Conservation (phyloP, 2,888 invertebrate species). For the Cheilosia urbana region DNA sequence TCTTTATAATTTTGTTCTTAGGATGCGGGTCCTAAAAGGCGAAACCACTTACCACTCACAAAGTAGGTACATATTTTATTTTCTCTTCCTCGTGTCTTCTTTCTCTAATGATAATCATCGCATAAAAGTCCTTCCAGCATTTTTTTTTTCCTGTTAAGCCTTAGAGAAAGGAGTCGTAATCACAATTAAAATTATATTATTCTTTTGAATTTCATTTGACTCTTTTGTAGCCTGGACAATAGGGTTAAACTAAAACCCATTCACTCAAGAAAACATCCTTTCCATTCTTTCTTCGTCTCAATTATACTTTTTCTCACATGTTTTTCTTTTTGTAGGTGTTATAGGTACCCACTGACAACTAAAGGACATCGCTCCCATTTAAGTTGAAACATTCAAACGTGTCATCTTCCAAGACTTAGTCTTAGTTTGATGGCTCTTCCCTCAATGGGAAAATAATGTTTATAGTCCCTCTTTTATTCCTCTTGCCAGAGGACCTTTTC, state of each 20-base stretch:
- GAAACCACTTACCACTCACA: too few species aligned
- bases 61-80: not conserved
- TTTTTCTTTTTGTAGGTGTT: not conserved
- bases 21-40: too few species aligned
- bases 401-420: conserved; percentile 30
- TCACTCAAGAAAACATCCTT: conserved; percentile 45
- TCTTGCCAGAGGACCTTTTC: conserved; percentile 54
- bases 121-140: conserved; percentile 21
- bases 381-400: conserved; percentile 40
- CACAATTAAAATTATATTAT: conserved; percentile 43
- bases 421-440: conserved; percentile 61
- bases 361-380: conserved; percentile 60
- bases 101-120: conserved; percentile 15
- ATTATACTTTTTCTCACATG: conserved; percentile 19
- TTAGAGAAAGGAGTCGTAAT: not conserved
- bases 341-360: conserved; percentile 24
- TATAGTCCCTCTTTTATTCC: not conserved
- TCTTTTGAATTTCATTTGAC: conserved; percentile 45
- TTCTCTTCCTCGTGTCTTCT: conserved; percentile 7
- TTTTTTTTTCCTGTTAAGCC: not conserved
- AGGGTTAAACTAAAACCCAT: conserved; percentile 51
- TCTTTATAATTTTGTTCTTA: too few species aligned
- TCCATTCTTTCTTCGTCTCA: conserved; percentile 30
- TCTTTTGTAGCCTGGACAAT: conserved; percentile 51
- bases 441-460: conserved; percentile 39